phyloP scores from a whole-genome alignment of 2,888 invertebrate genomes.

The Agrochola litura region DNA sequence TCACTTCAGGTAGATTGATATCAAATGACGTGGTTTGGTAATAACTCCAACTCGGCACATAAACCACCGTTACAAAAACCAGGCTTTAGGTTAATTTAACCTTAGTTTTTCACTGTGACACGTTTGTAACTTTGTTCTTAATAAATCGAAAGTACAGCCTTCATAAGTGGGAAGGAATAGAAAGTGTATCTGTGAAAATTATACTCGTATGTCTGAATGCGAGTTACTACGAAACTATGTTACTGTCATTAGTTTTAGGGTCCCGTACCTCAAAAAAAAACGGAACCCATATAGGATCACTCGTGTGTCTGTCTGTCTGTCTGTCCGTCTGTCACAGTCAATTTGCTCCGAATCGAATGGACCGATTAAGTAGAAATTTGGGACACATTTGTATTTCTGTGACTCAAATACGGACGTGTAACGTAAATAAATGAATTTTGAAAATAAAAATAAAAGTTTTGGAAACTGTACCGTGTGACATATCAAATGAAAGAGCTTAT shows the following conservation, averaged over 20 bases:
- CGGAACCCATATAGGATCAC: no score
- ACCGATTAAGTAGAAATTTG: no score
- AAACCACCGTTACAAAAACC: background rate
- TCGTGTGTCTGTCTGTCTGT: no score
- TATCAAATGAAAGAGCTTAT: no score
- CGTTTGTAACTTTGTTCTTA: constrained; percentile 1
- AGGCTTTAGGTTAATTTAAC: background rate
- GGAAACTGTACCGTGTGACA: no score
- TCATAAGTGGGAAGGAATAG: constrained; percentile 2
- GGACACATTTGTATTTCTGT: no score
- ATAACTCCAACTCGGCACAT: background rate
- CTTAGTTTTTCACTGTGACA: background rate
- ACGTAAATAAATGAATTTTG: no score
- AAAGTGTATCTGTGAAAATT: constrained; percentile 19
- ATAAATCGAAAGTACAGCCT: constrained; percentile 28
- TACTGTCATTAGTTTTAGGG: constrained; percentile 8
- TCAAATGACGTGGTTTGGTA: background rate
- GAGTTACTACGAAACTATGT: constrained; percentile 6
- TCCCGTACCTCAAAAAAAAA: no score
- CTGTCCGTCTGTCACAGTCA: no score
- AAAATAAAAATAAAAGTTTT: no score
- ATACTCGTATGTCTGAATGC: background rate
- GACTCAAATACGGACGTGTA: no score
- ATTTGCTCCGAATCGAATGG: no score
- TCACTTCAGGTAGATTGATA: background rate